Evolutionary conservation across 2,113 vertebrate species (phyloP), one percentile per base, ranked within the genome.

Genomic region (Eolophus roseicapilla): DNA sequence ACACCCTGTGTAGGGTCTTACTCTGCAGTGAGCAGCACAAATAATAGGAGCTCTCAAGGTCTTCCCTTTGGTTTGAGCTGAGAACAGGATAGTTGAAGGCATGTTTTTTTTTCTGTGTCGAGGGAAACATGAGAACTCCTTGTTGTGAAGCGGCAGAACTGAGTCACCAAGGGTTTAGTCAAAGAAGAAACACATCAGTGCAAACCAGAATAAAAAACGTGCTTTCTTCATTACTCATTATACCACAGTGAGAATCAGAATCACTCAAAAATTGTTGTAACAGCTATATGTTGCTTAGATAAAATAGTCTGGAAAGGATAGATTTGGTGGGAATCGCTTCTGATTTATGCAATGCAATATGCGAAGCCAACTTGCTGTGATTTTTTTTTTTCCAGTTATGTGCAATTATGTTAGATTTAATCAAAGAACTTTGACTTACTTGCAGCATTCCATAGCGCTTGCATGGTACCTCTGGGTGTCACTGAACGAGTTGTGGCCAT

Each of bases 221-320:
- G 93, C 88, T 96, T 96, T 96, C 95, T 94, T 96, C 95, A 94
- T 96, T 96, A 96, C 90, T 96, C 94, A 96, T 78, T 96, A 93
- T 73, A 96, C 96, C 96, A 93, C 96, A 97, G 49, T 6, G 55
- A 92, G 94, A 96, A 95, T 93, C 94, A 96, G 60, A 94, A 96
- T 96, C 75, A 87, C 94, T 97, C 87, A 97, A 95, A 97, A 97
- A 97, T 95, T 97, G 97, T 97, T 97, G 96, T 92, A 97, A 93
- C 91, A 94, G 95, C 95, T 97, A 95, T 92, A 93, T 92, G 96
- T 96, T 95, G 85, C 94, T 96, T 95, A 96, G 97, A 97, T 97
- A 98, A 97, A 96, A 94, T 97, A 97, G 96, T 97, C 96, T 98
- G 97, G 93, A 95, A 85, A 59, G 85, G 93, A 93, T 94, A 90